Base-by-base conservation (phyloP, 2,888 invertebrate genomes). In the Temnothorax unifasciatus region DNA sequence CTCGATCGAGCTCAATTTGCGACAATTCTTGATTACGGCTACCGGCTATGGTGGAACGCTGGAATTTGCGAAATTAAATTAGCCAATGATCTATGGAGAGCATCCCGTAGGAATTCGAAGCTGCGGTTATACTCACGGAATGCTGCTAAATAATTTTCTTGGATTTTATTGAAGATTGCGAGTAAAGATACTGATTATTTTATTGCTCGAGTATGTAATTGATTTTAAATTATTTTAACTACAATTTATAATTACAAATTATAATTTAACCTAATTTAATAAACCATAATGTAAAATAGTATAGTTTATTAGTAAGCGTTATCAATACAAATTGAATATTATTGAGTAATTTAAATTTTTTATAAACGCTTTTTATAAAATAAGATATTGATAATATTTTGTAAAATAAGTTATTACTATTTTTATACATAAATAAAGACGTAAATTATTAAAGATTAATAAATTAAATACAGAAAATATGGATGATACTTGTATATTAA, bases 41-140 rank as follows among this genome's bases (percentile, higher is more conserved):
- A 59, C 34, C 41, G 54, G 11, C 50, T 8, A 63, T 29, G 38
- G 21, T 18, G 52, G 15, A 50, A 34, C 44, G 13, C 13, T 9
- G 69, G 44, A 59, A 81, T 71, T 61, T 34, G 21, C 13, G 34
- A 71, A 61, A 81, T 81, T 81, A 81, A 81, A 81, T 81, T 81
- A 81, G 25, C 25, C 57, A 44, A 47, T 47, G 29, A 59, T 29
- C 15, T 59, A 47, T 18, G 34, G 71, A 13, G 44, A 34, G 47
- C 34, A 81, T 71, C 57, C 18, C 44, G 13, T 25, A 38, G 59
- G 18, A 79, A 50, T 81, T 59, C 3, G 25, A 18, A 38, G n/a
- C 18, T 71, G 47, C 25, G 18, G 54, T 77, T 69, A 44, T 29
- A 69, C 38, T 11, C 38, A 34, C 1, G 73, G 47, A 47, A 71